Base-by-base conservation (phyloP, 2,113 vertebrate genomes). In the Andinoacara biseriatus region DNA sequence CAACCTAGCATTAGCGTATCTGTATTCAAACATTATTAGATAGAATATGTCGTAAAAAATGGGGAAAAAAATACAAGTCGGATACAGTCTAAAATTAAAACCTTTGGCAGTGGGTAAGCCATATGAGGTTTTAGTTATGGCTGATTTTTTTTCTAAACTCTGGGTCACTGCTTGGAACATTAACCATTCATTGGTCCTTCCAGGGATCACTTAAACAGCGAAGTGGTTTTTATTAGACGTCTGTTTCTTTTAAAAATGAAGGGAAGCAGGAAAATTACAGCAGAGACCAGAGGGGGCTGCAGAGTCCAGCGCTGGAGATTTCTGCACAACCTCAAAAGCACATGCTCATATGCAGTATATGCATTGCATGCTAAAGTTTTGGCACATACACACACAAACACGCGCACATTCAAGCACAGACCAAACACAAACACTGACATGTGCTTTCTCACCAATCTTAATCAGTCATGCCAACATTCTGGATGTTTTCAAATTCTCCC, bases 151-250 rank as follows among this genome's bases (percentile, higher is more conserved):
- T 80, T 38, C 56, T 58, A 26, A 84, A 83, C 76, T 80, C 69
- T 69, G 69, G 84, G 87, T 93, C 89, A 91, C 20, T 87, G 83
- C 59, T 76, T 84, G 78, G 87, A 90, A 92, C 90, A 85, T 87
- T 87, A 83, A 91, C 85, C 85, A 82, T 81, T 90, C 81, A 72
- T 81, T 75, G 76, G 88, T 86, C 84, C 78, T 86, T 80, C 75
- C 72, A 58, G 89, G 82, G 81, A 82, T 62, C 75, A 58, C 79
- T 92, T 94, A 91, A 38, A 92, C 82, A 81, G 86, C 88, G 90
- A 91, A 79, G 82, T 94, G 94, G 77, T 91, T 95, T 92, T 91
- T 85, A 93, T 95, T 94, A 94, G 81, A 57, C 52, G 78, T 89
- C 63, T 78, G 81, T 62, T 89, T 84, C 79, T 86, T 65, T 86